Base-by-base conservation (phyloP, 2,797 vertebrate species). In the Oryzias dopingdopingensis region DNA sequence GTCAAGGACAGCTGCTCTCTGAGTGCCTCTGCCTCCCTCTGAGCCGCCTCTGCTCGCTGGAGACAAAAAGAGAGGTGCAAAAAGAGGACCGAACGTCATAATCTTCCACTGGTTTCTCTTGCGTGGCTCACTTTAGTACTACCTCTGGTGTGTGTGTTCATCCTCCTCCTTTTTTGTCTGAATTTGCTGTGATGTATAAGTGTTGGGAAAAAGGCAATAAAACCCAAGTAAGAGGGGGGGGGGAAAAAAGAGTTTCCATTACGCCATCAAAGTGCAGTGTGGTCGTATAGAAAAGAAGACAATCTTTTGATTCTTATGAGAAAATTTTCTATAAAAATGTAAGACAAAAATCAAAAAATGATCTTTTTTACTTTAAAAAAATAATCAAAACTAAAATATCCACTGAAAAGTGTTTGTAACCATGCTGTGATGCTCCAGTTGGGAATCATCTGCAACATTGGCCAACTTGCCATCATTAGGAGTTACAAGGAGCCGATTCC, bases 31-130 rank as follows among this genome's bases (percentile, higher is more conserved):
- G 92, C 92, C 82, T 99, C 96, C 84, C 97, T 93, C 88, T 98
- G 94, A 50, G 96, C 94, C 70, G 94, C 91, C 82, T 99, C 97
- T 84, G 94, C 96, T 92, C 95, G 96, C 96, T 99, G 92, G 14
- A 72, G 71, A 55, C 47, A 77, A 59, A 51, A 50, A 47, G 26
- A 57, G 18, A 69, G 60, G 67, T 0, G n/a, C 42, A 70, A 7
- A 61, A 58, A 49, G 29, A 62, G 63, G 71, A 54, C 56, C 32
- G 29, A 37, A 37, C 32, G 13, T 37, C 32, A 37, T 37, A 37
- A 12, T 13, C 32, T 12, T 37, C 10, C 32, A 37, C 32, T 37
- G 32, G 32, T 37, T 37, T 10, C 32, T 37, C 32, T 37, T 12
- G 32, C 12, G 32, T 37, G 32, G 32, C 32, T 37, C 32, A 37